Evolutionary conservation across 2,888 invertebrate genomes (phyloP), one percentile per base, ranked within the genome.

Genomic region (Lithophane ornitopus): DNA sequence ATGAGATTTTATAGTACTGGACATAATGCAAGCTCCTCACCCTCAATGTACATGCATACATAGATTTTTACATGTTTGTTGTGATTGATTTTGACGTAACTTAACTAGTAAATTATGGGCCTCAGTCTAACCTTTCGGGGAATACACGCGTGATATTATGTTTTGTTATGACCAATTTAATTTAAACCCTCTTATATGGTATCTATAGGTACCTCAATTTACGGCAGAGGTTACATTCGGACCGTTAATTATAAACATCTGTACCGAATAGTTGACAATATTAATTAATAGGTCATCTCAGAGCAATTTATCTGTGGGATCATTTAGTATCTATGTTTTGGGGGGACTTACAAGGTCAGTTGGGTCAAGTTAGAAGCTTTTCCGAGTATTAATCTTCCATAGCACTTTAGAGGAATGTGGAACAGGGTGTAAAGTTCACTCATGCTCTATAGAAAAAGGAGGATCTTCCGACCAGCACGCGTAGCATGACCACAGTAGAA

Each of bases 211-310:
- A 61, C 12, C n/a, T 66, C 3, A 69, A 76, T 85, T 81, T 69
- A 82, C 54, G 56, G 26, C 39, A 8, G 28, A 76, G 78, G 73
- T 79, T 66, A 72, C 44, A 80, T 56, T 62, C 14, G n/a, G 34
- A 56, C 49, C 70, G 71, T 82, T 78, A 82, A 85, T 86, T 85
- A 85, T 73, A 75, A 80, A 58, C 78, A 87, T 75, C 86, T 85
- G 85, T 63, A 73, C 59, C 74, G 12, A 87, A 85, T 87, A 81
- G 73, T 76, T 73, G 70, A 71, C 78, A 82, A 78, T 82, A 78
- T 65, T 74, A 82, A 85, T 85, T 85, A 86, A 78, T 86, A 74
- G 86, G 80, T 82, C 87, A 85, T 82, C 75, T 76, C 58, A 34
- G 28, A 78, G 46, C 56, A 49, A 82, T 87, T 80, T 85, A 85